Evolutionary conservation across 1,140 invertebrate genomes (phyloP), one percentile per base, ranked within the genome.

Genomic region (Tenebrio molitor): DNA sequence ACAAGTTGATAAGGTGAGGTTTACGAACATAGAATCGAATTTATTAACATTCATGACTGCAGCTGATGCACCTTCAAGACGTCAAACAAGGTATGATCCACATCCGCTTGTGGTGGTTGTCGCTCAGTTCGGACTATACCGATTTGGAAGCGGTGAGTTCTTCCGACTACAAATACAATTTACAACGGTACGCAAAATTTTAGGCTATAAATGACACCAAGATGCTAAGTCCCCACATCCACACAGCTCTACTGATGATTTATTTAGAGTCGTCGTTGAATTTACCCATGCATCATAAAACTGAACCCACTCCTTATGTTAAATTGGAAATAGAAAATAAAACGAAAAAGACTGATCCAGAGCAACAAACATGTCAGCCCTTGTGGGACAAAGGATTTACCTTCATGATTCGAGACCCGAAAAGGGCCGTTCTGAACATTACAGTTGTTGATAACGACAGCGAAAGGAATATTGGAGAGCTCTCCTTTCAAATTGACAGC

Each of bases 41-140:
- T n/a, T 72, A 17, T 29, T 46, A 66, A 34, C 23, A 34, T 14
- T 68, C 36, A n/a, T n/a, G n/a, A n/a, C 19, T 63, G 5, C 2
- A 97, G 94, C 97, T 95, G 95, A 86, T 96, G 53, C 91, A 92
- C 0, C 85, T 98, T 71, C 94, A 97, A 83, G 91, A 95, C 82
- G 95, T 94, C 5, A 95, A 95, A 83, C 93, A 94, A 79, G 96
- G 96, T 25, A 89, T 93, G 84, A 87, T 97, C 2, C 93, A 97
- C 81, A 79, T 97, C 25, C 89, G 93, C 68, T 84, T 96, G 15
- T 90, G 89, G 1, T 98, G 96, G 96, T 87, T 97, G 50, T 89
- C 90, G 58, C 85, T 97, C 23, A 90, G 90, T 7, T 86, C 89
- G 19, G 88, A 93, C 81, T 79, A 88, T 5, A 79, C 83, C 23